Conservation (phyloP, 1,140 invertebrate genomes). For the Apolygus lucorum region DNA sequence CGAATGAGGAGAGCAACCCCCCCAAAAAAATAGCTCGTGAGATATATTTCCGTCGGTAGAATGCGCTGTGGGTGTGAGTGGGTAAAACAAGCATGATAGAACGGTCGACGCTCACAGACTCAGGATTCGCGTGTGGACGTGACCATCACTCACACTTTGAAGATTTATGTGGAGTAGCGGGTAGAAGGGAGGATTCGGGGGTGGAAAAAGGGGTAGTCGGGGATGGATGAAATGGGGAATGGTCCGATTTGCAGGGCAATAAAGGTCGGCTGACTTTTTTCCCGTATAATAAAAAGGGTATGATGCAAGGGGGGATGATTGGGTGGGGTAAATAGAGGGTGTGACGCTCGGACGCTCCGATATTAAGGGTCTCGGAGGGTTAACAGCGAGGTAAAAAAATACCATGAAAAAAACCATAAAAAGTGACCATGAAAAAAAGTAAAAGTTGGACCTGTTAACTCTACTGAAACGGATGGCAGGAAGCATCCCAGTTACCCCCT, state of each 20-base stretch:
- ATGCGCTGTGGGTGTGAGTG: neutral
- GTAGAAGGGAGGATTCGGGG: too few relatives aligned
- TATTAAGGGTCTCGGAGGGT: neutral
- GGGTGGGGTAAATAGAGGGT: neutral
- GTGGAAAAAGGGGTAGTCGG: too few relatives aligned
- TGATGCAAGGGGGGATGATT: neutral
- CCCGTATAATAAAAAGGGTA: neutral
- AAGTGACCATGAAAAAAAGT: too few relatives aligned
- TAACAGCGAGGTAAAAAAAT: too few relatives aligned
- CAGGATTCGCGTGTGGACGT: neutral
- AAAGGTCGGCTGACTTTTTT: neutral
- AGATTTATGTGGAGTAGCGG: too few relatives aligned
- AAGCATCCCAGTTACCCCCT: too few relatives aligned
- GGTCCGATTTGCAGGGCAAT: neutral
- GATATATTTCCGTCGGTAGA: neutral
- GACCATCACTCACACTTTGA: too few relatives aligned
- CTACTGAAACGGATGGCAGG: too few relatives aligned
- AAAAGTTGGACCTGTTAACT: too few relatives aligned
- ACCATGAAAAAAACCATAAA: neutral
- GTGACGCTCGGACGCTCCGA: neutral
- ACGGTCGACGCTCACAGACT: neutral
- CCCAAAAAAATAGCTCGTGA: neutral
- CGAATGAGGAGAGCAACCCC: neutral
- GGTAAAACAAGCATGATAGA: neutral
- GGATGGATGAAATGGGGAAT: neutral